phyloP scores from a whole-genome alignment of 2,888 invertebrate species.

The Malthinus flaveolus region DNA sequence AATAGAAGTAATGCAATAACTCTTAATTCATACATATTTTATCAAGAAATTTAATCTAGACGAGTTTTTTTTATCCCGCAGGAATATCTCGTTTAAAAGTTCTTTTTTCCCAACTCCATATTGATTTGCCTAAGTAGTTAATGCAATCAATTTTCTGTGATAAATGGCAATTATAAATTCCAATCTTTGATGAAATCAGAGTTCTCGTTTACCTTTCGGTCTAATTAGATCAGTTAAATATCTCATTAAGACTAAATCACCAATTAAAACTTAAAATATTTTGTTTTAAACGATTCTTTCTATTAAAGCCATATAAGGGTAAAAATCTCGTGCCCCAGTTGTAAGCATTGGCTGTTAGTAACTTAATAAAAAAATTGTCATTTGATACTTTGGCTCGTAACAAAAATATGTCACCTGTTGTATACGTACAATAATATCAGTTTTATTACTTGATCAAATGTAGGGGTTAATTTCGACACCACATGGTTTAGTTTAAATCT shows the following conservation, averaged over 20 bases:
- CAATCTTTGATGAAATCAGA: conserved; percentile 16
- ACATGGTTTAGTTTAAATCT: too few relatives aligned
- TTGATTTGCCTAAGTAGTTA: conserved; percentile 20
- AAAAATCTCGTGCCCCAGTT: too few relatives aligned
- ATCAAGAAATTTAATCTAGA: conserved; percentile 25
- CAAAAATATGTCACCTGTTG: too few relatives aligned
- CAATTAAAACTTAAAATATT: conserved; percentile 21
- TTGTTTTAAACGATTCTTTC: conserved; percentile 5
- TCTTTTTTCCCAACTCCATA: conserved; percentile 16
- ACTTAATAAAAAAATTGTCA: too few relatives aligned
- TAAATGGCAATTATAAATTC: conserved; percentile 27
- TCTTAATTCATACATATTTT: conserved; percentile 28
- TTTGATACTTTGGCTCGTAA: too few relatives aligned
- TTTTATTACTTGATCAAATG: too few relatives aligned
- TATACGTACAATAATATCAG: too few relatives aligned
- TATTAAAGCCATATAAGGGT: too few relatives aligned
- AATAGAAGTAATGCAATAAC: conserved; percentile 17
- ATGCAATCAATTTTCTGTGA: conserved; percentile 24
- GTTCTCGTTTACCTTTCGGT: background rate
- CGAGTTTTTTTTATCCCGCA: conserved; percentile 14
- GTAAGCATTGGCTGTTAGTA: too few relatives aligned
- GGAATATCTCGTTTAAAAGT: conserved; percentile 22
- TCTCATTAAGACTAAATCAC: conserved; percentile 19
- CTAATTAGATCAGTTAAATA: conserved; percentile 3
- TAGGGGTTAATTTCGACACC: too few relatives aligned